A percentile compares a stretch with the other conserved stretches of the same genome.
These are phyloP conservation scores for Rosalia funebris DNA, from an alignment of 2,888 invertebrate genomes.

Conservation along the genomic window DNA sequence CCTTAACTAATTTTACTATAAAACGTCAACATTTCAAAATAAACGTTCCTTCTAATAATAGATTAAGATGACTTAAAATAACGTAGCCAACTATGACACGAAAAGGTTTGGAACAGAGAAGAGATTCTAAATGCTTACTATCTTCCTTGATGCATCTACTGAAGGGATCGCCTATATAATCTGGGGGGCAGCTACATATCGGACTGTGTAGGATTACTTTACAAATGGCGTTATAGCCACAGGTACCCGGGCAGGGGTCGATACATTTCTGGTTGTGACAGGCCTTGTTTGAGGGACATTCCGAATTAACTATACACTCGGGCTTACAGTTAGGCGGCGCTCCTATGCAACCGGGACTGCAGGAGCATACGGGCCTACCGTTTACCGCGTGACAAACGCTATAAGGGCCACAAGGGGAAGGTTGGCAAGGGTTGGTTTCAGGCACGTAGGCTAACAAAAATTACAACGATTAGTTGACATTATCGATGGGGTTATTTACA, in stretches of 20 bases:
- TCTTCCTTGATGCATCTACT: constrained; percentile 73
- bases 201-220: constrained; percentile 84
- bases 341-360: constrained; percentile 77
- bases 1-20: too few relatives aligned
- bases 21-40: too few relatives aligned
- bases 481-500: constrained; percentile 16
- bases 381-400: constrained; percentile 78
- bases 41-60: too few relatives aligned
- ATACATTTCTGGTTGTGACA: constrained; percentile 82
- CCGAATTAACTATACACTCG: constrained; percentile 81
- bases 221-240: constrained; percentile 81
- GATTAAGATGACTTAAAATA: too few relatives aligned
- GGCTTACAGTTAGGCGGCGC: constrained; percentile 81
- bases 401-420: constrained; percentile 83
- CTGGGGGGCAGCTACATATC: constrained; percentile 77
- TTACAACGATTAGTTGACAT: background rate
- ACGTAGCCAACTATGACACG: too few relatives aligned
- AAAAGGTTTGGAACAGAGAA: too few relatives aligned
- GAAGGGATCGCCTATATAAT: constrained; percentile 81
- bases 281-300: constrained; percentile 79
- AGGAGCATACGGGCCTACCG: constrained; percentile 81
- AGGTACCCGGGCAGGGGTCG: constrained; percentile 81
- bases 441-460: constrained; percentile 52
- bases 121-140: constrained; percentile 75
- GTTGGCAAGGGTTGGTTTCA: constrained; percentile 75